phyloP scores from a whole-genome alignment of 2,113 vertebrate species.

The Phylloscopus whistleri region DNA sequence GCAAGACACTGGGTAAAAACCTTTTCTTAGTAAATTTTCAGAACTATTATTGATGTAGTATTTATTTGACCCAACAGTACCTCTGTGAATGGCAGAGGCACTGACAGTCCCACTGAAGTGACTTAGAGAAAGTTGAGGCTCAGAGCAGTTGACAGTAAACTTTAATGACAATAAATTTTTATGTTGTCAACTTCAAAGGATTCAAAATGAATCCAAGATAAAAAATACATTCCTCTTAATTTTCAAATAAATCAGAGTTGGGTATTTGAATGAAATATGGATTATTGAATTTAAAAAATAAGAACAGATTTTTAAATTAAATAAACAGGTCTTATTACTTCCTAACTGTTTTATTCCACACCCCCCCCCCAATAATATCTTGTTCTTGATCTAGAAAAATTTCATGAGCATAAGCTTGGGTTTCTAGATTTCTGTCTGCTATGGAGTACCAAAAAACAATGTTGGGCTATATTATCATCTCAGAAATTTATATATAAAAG shows the following conservation, averaged over 20 bases:
- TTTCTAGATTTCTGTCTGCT: neutral
- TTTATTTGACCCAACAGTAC: neutral
- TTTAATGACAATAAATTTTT: neutral
- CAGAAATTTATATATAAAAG: neutral
- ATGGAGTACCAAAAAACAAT: neutral
- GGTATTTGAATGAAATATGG: neutral
- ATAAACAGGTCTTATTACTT: neutral
- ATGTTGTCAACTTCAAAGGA: neutral
- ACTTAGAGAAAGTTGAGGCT: neutral
- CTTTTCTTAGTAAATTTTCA: neutral
- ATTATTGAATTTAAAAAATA: neutral
- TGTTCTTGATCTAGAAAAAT: neutral
- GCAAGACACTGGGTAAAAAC: neutral
- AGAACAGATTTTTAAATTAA: neutral
- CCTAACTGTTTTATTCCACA: accelerated
- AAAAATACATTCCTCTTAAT: neutral
- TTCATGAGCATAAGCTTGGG: neutral
- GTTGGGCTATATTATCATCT: neutral
- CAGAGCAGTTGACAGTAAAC: neutral
- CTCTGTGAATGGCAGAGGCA: neutral
- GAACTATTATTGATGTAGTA: neutral
- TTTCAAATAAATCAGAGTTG: neutral
- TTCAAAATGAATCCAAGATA: neutral
- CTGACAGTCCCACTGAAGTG: neutral
- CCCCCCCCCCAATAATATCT: accelerated